Percentiles rank a stretch among this genome's conserved stretches.
phyloP scores from a whole-genome alignment of 1,140 invertebrate genomes.

The Yoshiicerus persimilis region DNA sequence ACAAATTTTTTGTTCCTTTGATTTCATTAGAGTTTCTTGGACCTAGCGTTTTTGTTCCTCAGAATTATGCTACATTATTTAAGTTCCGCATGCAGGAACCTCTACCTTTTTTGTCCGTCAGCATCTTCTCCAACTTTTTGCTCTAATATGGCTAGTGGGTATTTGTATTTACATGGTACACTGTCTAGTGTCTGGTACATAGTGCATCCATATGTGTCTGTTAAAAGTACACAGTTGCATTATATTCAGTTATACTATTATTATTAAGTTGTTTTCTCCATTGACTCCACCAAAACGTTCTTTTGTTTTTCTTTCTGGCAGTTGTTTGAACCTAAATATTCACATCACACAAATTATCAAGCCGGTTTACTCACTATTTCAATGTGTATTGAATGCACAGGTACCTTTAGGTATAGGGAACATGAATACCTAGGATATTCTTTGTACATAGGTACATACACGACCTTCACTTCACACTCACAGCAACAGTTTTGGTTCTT shows the following conservation, averaged over 20 bases:
- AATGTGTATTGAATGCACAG: neutral
- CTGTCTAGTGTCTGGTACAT: neutral
- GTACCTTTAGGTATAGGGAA: neutral
- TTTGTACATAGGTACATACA: neutral
- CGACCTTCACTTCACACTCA: neutral
- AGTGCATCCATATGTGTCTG: neutral
- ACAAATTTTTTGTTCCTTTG: neutral
- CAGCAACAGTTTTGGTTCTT: neutral
- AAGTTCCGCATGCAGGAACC: neutral
- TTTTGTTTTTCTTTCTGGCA: neutral
- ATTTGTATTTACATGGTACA: neutral
- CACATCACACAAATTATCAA: neutral
- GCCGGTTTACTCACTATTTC: neutral
- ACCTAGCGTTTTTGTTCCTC: neutral
- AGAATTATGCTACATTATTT: neutral
- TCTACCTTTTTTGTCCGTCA: neutral
- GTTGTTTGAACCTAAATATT: neutral
- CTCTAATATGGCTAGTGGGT: neutral
- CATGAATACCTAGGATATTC: neutral
- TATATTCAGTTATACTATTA: neutral
- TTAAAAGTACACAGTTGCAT: neutral
- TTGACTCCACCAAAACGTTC: neutral
- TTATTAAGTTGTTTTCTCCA: neutral
- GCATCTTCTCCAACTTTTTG: neutral
- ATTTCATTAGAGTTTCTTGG: neutral